These are phyloP conservation scores for Macrostomum cliftonense DNA, from an alignment of 2,888 invertebrate species.

Conservation along the genomic window DNA sequence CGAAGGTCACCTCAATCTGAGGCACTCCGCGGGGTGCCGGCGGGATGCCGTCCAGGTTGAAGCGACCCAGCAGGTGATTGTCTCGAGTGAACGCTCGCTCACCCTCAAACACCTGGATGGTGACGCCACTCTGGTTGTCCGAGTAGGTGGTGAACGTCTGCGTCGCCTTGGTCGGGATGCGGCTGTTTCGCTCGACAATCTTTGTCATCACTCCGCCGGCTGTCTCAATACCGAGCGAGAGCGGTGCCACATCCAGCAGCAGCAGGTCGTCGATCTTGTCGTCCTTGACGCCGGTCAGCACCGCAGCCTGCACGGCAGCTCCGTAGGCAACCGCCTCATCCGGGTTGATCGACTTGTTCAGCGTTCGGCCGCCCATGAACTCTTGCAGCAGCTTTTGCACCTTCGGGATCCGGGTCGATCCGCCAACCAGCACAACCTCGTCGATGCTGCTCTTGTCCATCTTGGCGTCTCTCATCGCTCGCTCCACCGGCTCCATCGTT, in stretches of 20 bases:
- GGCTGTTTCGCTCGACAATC: too few relatives aligned
- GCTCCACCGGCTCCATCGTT: constrained; percentile 89
- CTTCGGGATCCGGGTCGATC: constrained; percentile 90
- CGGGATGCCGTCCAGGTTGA: constrained; percentile 81
- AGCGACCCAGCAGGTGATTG: constrained; percentile 60
- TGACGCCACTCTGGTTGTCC: too few relatives aligned
- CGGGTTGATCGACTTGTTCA: constrained; percentile 39
- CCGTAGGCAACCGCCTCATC: constrained; percentile 38
- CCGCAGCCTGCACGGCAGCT: constrained; percentile 31
- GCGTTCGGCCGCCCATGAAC: constrained; percentile 37
- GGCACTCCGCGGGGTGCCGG: constrained; percentile 72
- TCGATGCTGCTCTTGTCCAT: constrained; percentile 60
- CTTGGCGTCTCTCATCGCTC: constrained; percentile 80
- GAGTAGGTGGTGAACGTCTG: too few relatives aligned
- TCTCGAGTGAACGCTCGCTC: constrained; percentile 12
- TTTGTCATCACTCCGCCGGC: too few relatives aligned
- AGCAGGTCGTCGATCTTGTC: constrained; percentile 31
- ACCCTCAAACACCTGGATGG: constrained; percentile 1
- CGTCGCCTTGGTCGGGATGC: too few relatives aligned
- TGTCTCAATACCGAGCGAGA: too few relatives aligned
- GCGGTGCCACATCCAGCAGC: too few relatives aligned
- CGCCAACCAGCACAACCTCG: constrained; percentile 56
- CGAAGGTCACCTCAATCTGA: constrained; percentile 41
- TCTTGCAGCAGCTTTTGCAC: constrained; percentile 78
- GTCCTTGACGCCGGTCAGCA: constrained; percentile 54